These are phyloP conservation scores for Ichneumoninae sp. DNA, from an alignment of 2,888 invertebrate species.

Conservation along the genomic window DNA sequence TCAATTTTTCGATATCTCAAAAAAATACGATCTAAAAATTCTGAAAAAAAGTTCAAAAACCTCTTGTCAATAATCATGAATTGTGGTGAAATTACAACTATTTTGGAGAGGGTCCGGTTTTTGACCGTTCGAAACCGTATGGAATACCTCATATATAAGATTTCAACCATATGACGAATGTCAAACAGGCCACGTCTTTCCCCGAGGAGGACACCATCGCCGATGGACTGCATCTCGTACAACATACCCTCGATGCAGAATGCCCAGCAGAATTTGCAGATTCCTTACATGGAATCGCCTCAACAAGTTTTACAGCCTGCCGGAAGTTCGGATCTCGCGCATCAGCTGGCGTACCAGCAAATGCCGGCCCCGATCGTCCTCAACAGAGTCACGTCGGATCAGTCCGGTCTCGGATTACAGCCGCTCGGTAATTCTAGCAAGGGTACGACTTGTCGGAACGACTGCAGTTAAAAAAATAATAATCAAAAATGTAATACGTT, in stretches of 20 bases:
- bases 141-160: too few species aligned
- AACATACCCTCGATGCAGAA: conserved; percentile 70
- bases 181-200: conserved; percentile 73
- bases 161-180: too few species aligned
- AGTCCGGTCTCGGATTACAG: conserved; percentile 65
- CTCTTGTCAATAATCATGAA: too few species aligned
- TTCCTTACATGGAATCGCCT: conserved; percentile 54
- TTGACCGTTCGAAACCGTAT: too few species aligned
- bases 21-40: too few species aligned
- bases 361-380: conserved; percentile 67
- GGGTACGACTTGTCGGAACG: neutral
- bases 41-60: too few species aligned
- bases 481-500: neutral
- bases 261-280: conserved; percentile 65
- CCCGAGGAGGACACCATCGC: conserved; percentile 77
- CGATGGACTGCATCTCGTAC: conserved; percentile 74
- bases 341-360: conserved; percentile 67
- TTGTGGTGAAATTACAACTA: too few species aligned
- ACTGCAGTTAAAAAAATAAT: neutral
- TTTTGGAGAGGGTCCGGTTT: too few species aligned
- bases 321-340: conserved; percentile 44
- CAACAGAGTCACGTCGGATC: conserved; percentile 68
- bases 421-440: conserved; percentile 70
- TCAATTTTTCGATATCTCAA: too few species aligned
- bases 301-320: conserved; percentile 62